Conservation (phyloP, 2,888 invertebrate genomes). For the Tryphoninae sp. region DNA sequence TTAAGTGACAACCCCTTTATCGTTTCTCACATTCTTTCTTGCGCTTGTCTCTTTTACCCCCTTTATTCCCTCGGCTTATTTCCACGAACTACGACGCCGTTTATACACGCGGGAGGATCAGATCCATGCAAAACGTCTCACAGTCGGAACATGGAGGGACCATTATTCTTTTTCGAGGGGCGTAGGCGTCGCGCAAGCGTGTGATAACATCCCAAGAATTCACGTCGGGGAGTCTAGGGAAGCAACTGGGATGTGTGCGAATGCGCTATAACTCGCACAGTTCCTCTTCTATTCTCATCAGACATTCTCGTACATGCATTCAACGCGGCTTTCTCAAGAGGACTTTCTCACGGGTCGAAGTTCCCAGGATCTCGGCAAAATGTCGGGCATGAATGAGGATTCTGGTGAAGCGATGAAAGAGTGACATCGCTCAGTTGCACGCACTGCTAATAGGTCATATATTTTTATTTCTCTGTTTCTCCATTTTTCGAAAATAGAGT, state of each 20-base stretch:
- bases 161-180: conserved; percentile 75
- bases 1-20: neutral
- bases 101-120: conserved; percentile 64
- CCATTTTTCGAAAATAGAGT: too few species aligned
- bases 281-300: conserved; percentile 27
- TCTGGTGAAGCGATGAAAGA: too few species aligned
- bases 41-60: conserved; percentile 6
- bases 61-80: conserved; percentile 30
- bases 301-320: conserved; percentile 17
- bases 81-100: conserved; percentile 37
- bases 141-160: conserved; percentile 73
- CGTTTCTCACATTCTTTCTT: conserved; percentile 34
- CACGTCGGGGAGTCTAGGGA: conserved; percentile 40
- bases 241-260: conserved; percentile 38
- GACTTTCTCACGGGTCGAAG: neutral
- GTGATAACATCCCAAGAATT: conserved; percentile 73
- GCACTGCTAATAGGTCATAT: too few species aligned
- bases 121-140: conserved; percentile 69
- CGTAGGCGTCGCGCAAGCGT: conserved; percentile 72
- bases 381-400: too few species aligned
- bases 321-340: neutral
- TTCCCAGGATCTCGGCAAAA: too few species aligned
- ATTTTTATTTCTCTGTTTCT: too few species aligned
- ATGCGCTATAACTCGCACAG: conserved; percentile 14
- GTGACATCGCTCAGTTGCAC: too few species aligned